Evolutionary conservation across 2,113 vertebrate species (phyloP).

Genomic region (Cyphotilapia sp.): DNA sequence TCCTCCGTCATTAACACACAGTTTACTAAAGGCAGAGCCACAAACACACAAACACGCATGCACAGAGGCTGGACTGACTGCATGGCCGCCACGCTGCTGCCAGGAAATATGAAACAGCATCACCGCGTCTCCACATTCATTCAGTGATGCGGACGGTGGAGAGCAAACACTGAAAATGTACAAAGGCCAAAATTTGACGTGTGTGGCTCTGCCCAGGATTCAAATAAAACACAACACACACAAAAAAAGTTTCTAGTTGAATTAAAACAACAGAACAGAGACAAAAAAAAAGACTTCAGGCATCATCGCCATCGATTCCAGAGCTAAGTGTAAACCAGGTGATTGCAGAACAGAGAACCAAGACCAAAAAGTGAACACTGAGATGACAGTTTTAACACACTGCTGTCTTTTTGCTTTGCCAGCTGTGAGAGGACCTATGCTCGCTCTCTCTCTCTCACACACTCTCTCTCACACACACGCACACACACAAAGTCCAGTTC

Average conservation of each 20-base stretch:
- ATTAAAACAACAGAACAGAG: constrained; percentile 3
- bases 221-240: background rate
- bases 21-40: constrained; percentile 22
- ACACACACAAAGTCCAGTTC: background rate
- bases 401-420: background rate
- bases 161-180: constrained; percentile 35
- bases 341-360: constrained; percentile 39
- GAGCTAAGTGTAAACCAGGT: constrained; percentile 62
- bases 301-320: constrained; percentile 36
- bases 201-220: constrained; percentile 4
- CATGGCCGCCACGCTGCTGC: background rate
- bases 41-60: background rate
- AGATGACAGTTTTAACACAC: constrained; percentile 39
- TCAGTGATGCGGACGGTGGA: constrained; percentile 10
- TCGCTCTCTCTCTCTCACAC: background rate
- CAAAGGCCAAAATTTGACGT: constrained; percentile 16
- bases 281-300: constrained; percentile 7
- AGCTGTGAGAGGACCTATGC: background rate
- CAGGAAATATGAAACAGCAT: background rate
- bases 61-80: constrained; percentile 12
- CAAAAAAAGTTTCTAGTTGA: constrained; percentile 2
- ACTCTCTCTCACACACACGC: accelerated
- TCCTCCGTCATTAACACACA: background rate
- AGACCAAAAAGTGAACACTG: constrained; percentile 30
- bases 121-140: constrained; percentile 21